These are phyloP conservation scores for Epinotia demarniana DNA, from an alignment of 2,888 invertebrate genomes.

Conservation along the genomic window DNA sequence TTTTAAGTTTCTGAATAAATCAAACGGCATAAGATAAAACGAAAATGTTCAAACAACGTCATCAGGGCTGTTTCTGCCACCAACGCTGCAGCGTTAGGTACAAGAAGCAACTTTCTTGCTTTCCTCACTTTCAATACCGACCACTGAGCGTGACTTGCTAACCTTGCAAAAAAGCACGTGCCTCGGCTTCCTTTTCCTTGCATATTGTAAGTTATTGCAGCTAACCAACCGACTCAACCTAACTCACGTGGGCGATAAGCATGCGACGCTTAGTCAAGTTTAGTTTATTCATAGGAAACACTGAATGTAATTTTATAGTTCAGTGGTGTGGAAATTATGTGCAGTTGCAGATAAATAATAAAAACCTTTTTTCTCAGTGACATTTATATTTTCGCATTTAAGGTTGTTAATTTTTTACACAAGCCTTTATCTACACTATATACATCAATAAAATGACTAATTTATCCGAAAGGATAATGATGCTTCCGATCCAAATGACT, in stretches of 20 bases:
- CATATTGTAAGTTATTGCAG: slow-evolving; percentile 20
- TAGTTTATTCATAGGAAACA: slow-evolving; percentile 17
- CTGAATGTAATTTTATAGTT: background rate
- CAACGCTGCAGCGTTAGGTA: too few species aligned
- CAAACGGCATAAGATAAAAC: too few species aligned
- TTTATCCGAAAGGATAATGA: too few species aligned
- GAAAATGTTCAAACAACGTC: too few species aligned
- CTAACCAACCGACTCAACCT: slow-evolving; percentile 1
- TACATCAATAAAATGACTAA: too few species aligned
- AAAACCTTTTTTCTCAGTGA: too few species aligned
- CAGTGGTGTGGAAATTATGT: background rate
- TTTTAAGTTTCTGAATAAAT: too few species aligned
- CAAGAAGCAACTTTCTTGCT: background rate
- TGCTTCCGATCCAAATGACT: too few species aligned
- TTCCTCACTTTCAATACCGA: slow-evolving; percentile 7
- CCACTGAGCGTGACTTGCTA: slow-evolving; percentile 3
- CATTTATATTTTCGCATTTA: too few species aligned
- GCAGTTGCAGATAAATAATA: too few species aligned
- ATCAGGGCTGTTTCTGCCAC: background rate
- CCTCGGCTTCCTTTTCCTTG: slow-evolving; percentile 23
- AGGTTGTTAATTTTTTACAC: too few species aligned
- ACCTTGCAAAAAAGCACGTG: slow-evolving; percentile 25
- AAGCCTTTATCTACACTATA: too few species aligned
- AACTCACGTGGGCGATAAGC: slow-evolving; percentile 35
- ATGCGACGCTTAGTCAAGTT: slow-evolving; percentile 25